Conservation (phyloP, 2,888 invertebrate genomes). For the Dryadula phaetusa region DNA sequence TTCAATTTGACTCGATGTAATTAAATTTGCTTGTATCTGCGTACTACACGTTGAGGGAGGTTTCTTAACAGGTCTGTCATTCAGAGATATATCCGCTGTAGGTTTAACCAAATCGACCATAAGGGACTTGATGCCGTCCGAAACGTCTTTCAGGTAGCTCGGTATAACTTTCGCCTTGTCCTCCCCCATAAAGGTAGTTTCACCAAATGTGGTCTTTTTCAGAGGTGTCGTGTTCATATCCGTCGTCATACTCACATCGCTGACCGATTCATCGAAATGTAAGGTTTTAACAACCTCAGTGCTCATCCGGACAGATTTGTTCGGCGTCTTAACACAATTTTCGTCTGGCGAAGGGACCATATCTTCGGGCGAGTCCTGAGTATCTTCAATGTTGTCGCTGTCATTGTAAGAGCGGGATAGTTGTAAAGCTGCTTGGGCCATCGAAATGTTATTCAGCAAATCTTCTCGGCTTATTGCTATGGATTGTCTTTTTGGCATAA, state of each 20-base stretch:
- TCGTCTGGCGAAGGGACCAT: constrained; percentile 30
- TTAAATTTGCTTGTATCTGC: constrained; percentile 67
- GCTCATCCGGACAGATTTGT: constrained; percentile 54
- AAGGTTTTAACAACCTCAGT: constrained; percentile 70
- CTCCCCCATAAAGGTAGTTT: constrained; percentile 59
- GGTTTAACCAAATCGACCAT: constrained; percentile 76
- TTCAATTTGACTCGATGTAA: constrained; percentile 71
- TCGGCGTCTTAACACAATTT: constrained; percentile 25
- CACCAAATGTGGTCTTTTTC: constrained; percentile 65
- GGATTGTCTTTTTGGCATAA: constrained; percentile 58
- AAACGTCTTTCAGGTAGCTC: constrained; percentile 60
- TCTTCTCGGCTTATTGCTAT: constrained; percentile 64
- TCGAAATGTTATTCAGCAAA: constrained; percentile 64
- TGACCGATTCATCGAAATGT: constrained; percentile 63
- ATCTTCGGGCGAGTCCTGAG: constrained; percentile 43
- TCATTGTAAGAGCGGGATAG: constrained; percentile 59
- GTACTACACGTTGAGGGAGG: constrained; percentile 57
- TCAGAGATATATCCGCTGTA: constrained; percentile 60
- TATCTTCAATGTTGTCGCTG: constrained; percentile 53
- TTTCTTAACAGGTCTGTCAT: constrained; percentile 45
- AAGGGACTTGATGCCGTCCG: constrained; percentile 66
- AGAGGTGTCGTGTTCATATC: constrained; percentile 55
- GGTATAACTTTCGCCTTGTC: constrained; percentile 68
- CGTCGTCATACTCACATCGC: constrained; percentile 50
- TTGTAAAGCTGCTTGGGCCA: constrained; percentile 64